Conservation (phyloP, 1,140 invertebrate genomes). For the Metopolophium dirhodum region DNA sequence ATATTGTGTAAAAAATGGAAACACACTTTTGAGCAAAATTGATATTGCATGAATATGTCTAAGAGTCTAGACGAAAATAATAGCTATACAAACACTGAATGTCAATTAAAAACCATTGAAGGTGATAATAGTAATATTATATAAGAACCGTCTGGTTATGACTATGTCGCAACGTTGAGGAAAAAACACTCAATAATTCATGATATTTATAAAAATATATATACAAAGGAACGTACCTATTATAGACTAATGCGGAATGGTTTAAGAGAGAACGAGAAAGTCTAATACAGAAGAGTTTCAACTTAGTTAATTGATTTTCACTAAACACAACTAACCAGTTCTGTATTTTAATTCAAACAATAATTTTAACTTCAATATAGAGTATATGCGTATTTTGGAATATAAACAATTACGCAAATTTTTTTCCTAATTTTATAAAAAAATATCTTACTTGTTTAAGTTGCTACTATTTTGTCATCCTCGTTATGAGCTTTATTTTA, state of each 20-base stretch:
- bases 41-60: not conserved
- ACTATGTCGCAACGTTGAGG: not conserved
- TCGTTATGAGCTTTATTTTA: not conserved
- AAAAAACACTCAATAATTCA: not conserved
- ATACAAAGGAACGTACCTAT: not conserved
- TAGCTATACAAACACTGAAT: not conserved
- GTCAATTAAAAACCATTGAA: not conserved
- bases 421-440: no score
- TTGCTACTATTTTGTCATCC: not conserved
- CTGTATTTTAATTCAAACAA: slow-evolving; percentile 13
- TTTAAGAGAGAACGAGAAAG: slow-evolving; percentile 9
- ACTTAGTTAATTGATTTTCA: slow-evolving; percentile 18
- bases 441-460: not conserved
- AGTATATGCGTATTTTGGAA: no score
- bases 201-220: not conserved
- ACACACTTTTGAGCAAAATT: not conserved
- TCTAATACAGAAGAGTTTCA: not conserved
- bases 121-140: not conserved
- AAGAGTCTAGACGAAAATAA: not conserved
- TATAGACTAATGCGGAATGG: not conserved
- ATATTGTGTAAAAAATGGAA: not conserved
- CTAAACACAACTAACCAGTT: slow-evolving; percentile 19
- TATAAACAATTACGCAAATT: not conserved
- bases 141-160: not conserved
- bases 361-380: not conserved